Evolutionary conservation across 2,888 invertebrate species (phyloP).

Genomic region (Sarcophaga caerulescens): DNA sequence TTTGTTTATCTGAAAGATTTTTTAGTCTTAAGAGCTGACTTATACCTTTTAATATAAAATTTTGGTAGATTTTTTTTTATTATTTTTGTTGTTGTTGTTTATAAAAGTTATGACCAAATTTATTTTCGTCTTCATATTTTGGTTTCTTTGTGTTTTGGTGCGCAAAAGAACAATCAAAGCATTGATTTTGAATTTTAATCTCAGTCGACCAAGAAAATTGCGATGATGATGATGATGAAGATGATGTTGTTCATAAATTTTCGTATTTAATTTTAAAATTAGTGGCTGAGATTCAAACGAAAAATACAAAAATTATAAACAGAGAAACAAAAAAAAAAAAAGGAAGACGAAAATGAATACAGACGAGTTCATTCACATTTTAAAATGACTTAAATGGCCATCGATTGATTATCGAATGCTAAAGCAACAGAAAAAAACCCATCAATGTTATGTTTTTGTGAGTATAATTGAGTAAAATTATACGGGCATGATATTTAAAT

Average conservation of each 20-base stretch:
- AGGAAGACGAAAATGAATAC: not conserved
- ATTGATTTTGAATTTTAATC: slow-evolving; percentile 24
- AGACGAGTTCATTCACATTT: slow-evolving; percentile 48
- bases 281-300: slow-evolving; percentile 4
- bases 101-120: not conserved
- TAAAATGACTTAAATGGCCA: not conserved
- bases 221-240: too few relatives aligned
- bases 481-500: not conserved
- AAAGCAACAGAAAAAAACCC: not conserved
- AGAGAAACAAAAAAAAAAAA: too few relatives aligned
- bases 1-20: too few relatives aligned
- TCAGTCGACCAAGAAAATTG: not conserved
- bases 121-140: not conserved
- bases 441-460: slow-evolving; percentile 2
- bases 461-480: slow-evolving; percentile 39
- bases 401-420: not conserved
- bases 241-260: not conserved
- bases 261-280: slow-evolving; percentile 49
- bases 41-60: too few relatives aligned
- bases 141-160: not conserved
- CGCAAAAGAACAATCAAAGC: slow-evolving; percentile 27
- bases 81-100: too few relatives aligned
- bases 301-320: not conserved
- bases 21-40: too few relatives aligned
- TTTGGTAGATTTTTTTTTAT: too few relatives aligned